Percentiles rank a stretch among this genome's conserved stretches.
Evolutionary conservation across 1,140 invertebrate genomes (phyloP).

Genomic region (Cyclina sinensis): DNA sequence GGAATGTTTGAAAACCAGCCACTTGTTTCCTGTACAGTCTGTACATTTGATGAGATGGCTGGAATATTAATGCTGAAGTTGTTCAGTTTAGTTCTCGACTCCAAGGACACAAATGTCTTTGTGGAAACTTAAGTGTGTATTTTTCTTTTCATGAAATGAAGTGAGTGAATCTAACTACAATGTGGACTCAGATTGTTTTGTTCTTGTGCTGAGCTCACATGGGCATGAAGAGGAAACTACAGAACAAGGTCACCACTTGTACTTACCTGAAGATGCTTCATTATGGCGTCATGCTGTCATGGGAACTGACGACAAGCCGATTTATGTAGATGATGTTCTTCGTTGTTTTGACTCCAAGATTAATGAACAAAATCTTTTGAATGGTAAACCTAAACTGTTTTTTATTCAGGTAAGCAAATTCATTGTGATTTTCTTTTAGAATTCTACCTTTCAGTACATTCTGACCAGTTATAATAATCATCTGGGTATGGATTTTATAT

Average conservation of each 20-base stretch:
- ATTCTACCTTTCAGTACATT: background rate
- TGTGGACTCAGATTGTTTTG: background rate
- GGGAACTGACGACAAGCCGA: background rate
- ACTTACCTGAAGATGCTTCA: background rate
- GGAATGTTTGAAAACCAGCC: no score
- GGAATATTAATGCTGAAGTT: no score
- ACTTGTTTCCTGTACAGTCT: no score
- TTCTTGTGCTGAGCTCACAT: background rate
- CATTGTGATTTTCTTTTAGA: background rate
- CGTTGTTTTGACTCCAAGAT: background rate
- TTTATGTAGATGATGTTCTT: background rate
- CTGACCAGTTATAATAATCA: background rate
- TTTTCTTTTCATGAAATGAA: background rate
- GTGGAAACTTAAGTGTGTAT: background rate
- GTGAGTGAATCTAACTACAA: background rate
- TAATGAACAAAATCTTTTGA: background rate
- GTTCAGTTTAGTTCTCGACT: no score
- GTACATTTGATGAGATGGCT: no score
- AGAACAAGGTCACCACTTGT: background rate
- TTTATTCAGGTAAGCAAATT: background rate
- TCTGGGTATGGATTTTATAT: background rate
- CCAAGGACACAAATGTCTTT: no score
- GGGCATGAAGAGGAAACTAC: background rate
- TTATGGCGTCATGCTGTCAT: background rate
- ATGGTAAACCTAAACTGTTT: conserved; percentile 13